Conservation (phyloP, 2,797 vertebrate genomes). For the Carapus acus region DNA sequence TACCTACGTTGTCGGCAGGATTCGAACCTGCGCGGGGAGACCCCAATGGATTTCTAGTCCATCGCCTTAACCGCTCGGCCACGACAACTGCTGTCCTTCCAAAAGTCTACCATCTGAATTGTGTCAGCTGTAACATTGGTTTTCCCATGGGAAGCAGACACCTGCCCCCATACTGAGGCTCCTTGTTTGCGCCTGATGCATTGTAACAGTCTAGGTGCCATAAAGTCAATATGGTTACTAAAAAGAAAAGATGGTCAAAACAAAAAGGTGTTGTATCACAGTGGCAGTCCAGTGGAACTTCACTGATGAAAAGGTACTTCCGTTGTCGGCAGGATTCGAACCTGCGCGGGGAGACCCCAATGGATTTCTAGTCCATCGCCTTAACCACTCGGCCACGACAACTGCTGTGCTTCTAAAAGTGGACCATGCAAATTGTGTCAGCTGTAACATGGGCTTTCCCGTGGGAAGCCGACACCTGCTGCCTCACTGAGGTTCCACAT, state of each 20-base stretch:
- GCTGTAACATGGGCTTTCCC: slow-evolving; percentile 8
- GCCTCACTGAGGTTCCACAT: neutral
- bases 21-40: slow-evolving; percentile 44
- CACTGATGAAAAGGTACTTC: no score
- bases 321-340: slow-evolving; percentile 35
- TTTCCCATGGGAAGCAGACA: slow-evolving; percentile 33
- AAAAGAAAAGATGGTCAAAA: no score
- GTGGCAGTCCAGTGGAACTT: no score
- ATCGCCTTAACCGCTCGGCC: slow-evolving; percentile 53
- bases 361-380: slow-evolving; percentile 45
- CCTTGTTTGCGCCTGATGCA: no score
- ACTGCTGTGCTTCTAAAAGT: slow-evolving; percentile 15
- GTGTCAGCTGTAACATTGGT: slow-evolving; percentile 4
- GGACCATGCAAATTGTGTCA: neutral
- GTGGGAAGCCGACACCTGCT: slow-evolving; percentile 39
- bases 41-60: slow-evolving; percentile 44
- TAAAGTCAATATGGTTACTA: no score
- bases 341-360: slow-evolving; percentile 43
- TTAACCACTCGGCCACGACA: slow-evolving; percentile 63
- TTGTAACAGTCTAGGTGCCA: no score
- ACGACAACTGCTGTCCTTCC: slow-evolving; percentile 51
- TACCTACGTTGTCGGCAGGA: slow-evolving; percentile 26
- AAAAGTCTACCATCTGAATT: no score
- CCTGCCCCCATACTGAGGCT: slow-evolving; percentile 13
- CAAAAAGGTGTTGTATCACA: no score